Conservation (phyloP, 2,113 vertebrate species). For the Patagioenas fasciata region DNA sequence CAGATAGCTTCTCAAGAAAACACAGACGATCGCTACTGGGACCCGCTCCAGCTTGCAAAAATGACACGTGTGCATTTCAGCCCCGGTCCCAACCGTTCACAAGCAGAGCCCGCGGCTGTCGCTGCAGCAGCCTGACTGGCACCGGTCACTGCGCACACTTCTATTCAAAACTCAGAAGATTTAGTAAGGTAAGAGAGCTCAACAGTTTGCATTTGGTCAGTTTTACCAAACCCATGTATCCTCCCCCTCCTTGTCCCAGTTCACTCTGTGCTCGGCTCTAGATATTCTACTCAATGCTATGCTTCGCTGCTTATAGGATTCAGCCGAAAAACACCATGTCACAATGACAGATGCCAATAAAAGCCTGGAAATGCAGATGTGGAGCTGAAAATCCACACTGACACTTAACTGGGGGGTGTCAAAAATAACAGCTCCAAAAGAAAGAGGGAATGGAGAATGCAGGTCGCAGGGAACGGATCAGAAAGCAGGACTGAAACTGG, state of each 20-base stretch:
- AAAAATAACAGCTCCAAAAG: not conserved
- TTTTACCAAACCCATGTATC: not conserved
- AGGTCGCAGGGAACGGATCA: not conserved
- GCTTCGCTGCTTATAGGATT: not conserved
- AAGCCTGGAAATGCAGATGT: not conserved
- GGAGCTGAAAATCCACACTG: not conserved
- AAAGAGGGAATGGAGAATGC: not conserved
- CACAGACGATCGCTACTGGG: not conserved
- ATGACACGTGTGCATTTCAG: not conserved
- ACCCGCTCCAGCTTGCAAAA: not conserved
- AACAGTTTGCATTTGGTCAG: slow-evolving; percentile 19
- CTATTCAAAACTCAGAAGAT: not conserved
- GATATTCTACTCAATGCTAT: not conserved
- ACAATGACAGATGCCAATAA: not conserved
- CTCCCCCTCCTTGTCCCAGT: not conserved
- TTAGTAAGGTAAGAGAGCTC: slow-evolving; percentile 9
- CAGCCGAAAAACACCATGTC: not conserved
- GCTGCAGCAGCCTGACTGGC: not conserved
- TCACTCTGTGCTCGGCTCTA: not conserved
- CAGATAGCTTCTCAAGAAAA: not conserved
- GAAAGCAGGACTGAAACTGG: not conserved
- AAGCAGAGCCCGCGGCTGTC: not conserved
- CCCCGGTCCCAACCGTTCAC: not conserved
- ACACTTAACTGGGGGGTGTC: not conserved
- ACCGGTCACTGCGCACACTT: not conserved